Evolutionary conservation across 2,888 invertebrate genomes (phyloP), one percentile per base, ranked within the genome.

Genomic region (Spisula solida): DNA sequence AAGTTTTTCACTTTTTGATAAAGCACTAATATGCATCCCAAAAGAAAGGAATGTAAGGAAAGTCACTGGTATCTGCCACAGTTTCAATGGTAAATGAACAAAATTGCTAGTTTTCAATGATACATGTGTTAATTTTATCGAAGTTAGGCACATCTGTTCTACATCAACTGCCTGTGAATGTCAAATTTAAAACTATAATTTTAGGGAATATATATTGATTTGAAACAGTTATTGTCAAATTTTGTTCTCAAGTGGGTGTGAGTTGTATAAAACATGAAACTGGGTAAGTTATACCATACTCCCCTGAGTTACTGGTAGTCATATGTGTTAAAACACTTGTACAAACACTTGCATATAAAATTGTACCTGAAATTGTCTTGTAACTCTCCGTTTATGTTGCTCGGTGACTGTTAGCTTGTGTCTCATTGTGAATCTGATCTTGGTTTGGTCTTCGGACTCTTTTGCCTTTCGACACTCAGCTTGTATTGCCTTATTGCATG

Each of bases 121-220:
- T 66, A n/a, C 60, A 66, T 66, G n/a, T n/a, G n/a, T 66, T 5
- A 25, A 25, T 66, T 66, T 25, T n/a, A 66, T 66, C 25, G 60
- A 66, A 66, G 6, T 66, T 12, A 66, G 31, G 31, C 75, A 31
- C 75, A 75, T 29, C 75, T 75, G 75, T 75, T 75, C 31, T 75
- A 75, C 16, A 75, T 75, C 75, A 75, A 75, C 29, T 34, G 25
- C 5, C 31, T 75, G 31, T 75, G 31, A 75, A 16, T 75, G 75
- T 75, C 75, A 75, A 75, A 14, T 75, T 75, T 34, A 12, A 75
- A 75, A 75, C 75, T 12, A 75, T 75, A 29, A 75, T 75, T 75
- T 31, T 75, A 8, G 16, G 6, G 16, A 12, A 16, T 31, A 16
- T 25, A 34, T 31, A 34, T 75, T 34, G 75, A 31, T 75, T 4